Evolutionary conservation across 2,797 vertebrate species (phyloP).

Genomic region (Jordanella pulchra): DNA sequence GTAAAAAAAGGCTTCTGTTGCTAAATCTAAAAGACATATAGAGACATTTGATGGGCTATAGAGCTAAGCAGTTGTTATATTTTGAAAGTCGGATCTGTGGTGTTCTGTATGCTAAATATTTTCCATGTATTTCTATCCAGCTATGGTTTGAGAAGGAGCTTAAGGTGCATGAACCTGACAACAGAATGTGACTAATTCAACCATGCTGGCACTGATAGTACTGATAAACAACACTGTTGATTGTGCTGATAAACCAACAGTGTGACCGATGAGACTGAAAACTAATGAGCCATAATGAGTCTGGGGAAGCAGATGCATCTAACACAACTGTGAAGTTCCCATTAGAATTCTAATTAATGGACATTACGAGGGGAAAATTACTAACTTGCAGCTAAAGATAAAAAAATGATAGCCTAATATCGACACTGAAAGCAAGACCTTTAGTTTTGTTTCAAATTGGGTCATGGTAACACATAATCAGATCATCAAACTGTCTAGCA

Average conservation of each 20-base stretch:
- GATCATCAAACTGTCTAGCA: conserved; percentile 60
- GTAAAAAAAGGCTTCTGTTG: background rate
- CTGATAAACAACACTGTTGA: background rate
- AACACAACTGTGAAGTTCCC: background rate
- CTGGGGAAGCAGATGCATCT: background rate
- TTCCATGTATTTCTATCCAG: background rate
- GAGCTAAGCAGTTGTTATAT: background rate
- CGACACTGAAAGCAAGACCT: conserved; percentile 27
- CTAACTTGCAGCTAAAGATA: background rate
- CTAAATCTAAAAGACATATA: background rate
- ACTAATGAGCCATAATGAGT: background rate
- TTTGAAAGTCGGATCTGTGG: background rate
- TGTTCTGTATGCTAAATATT: background rate
- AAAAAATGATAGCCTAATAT: background rate
- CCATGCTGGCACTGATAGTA: background rate
- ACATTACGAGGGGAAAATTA: background rate
- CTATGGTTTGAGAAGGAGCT: background rate
- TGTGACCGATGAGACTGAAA: background rate
- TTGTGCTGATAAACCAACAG: background rate
- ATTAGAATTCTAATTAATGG: background rate
- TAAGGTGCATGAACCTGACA: background rate
- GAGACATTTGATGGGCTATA: background rate
- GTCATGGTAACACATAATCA: conserved; percentile 64
- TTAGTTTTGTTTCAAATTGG: conserved; percentile 56
- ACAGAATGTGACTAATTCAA: background rate